Conservation (phyloP, 2,797 vertebrate genomes). For the Artibeus lituratus region DNA sequence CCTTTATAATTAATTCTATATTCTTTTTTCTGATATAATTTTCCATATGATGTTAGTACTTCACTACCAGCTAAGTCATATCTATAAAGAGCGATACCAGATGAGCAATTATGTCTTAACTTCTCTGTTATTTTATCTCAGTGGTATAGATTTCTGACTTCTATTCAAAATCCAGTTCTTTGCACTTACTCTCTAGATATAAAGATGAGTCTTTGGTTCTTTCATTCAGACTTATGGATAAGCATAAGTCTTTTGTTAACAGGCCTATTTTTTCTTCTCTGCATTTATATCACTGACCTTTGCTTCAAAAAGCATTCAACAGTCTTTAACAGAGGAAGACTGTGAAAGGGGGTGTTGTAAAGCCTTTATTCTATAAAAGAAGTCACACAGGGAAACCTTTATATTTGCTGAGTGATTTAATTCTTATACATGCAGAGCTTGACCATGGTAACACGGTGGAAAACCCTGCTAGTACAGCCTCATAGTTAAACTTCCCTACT, state of each 20-base stretch:
- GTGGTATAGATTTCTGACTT: conserved; percentile 71
- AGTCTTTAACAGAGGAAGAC: conserved; percentile 70
- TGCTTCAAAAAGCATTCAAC: conserved; percentile 79
- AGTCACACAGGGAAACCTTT: conserved; percentile 82
- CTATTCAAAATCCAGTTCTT: conserved; percentile 50
- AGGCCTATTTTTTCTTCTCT: conserved; percentile 44
- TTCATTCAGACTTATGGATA: conserved; percentile 76
- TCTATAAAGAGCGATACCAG: conserved; percentile 53
- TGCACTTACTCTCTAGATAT: conserved; percentile 58
- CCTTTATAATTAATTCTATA: neutral
- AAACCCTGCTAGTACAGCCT: conserved; percentile 69
- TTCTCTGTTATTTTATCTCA: neutral
- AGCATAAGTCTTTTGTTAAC: conserved; percentile 75
- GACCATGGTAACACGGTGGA: conserved; percentile 75
- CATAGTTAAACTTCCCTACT: conserved; percentile 64
- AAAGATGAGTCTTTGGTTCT: conserved; percentile 72
- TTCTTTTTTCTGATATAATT: conserved; percentile 20
- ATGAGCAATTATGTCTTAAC: conserved; percentile 54
- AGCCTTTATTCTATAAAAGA: conserved; percentile 79
- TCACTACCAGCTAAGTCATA: conserved; percentile 9
- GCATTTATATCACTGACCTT: conserved; percentile 81
- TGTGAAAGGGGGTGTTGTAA: conserved; percentile 81
- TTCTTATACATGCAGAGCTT: conserved; percentile 77
- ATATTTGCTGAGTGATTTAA: conserved; percentile 82
- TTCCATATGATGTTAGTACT: neutral